Conservation (phyloP, 1,140 invertebrate genomes). For the Anagrus nilaparvatae region DNA sequence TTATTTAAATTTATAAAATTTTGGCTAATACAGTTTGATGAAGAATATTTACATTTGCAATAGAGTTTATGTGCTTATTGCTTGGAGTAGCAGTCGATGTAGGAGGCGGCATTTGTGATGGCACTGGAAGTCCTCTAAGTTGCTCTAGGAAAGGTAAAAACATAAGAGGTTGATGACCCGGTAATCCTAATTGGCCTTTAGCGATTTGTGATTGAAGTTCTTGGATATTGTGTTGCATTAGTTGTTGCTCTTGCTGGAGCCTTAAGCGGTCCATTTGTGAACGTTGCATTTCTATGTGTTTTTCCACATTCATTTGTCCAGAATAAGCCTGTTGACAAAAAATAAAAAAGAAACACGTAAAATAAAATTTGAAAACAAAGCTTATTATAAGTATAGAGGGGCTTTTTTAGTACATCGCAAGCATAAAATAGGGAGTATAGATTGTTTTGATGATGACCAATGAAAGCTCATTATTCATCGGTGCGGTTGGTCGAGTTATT, state of each 20-base stretch:
- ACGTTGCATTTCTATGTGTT: conserved; percentile 43
- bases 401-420: conserved; percentile 8
- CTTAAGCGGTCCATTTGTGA: conserved; percentile 43
- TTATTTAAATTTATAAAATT: background rate
- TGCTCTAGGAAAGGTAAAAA: conserved; percentile 53
- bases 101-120: conserved; percentile 33
- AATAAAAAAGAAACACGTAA: background rate
- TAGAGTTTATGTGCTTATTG: conserved; percentile 42
- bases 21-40: background rate
- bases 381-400: conserved; percentile 2
- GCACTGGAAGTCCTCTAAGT: conserved; percentile 36
- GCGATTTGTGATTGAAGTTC: conserved; percentile 46
- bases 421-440: conserved; percentile 6
- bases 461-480: conserved; percentile 43
- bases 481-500: conserved; percentile 41
- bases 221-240: conserved; percentile 46
- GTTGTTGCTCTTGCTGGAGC: conserved; percentile 42
- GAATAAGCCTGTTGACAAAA: conserved; percentile 30
- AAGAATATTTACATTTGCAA: conserved; percentile 34
- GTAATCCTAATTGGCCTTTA: conserved; percentile 34
- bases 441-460: conserved; percentile 16
- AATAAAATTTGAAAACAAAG: background rate
- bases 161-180: conserved; percentile 45
- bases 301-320: conserved; percentile 37
- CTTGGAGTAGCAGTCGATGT: conserved; percentile 36